Evolutionary conservation across 2,113 vertebrate species (phyloP).

Genomic region (Tretioscincus oriximinensis): DNA sequence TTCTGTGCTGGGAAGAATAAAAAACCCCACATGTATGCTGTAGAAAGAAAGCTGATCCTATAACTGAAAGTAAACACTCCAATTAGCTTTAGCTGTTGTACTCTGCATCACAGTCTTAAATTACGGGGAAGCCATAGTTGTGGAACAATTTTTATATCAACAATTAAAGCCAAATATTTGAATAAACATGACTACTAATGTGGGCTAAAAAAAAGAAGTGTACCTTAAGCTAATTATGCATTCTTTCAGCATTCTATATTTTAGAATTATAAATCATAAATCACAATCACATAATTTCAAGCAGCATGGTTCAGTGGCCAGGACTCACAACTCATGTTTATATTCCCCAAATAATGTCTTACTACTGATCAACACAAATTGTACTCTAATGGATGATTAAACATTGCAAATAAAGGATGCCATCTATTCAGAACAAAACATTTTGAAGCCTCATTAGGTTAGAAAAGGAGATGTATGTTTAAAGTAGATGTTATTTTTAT

Average conservation of each 20-base stretch:
- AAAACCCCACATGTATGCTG: constrained; percentile 18
- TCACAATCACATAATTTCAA: not conserved
- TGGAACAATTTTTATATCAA: constrained; percentile 9
- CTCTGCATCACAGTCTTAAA: not conserved
- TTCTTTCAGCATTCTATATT: not conserved
- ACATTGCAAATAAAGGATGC: not conserved
- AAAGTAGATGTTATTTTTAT: too few relatives aligned
- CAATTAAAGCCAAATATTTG: constrained; percentile 7
- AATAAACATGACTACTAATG: not conserved
- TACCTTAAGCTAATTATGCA: not conserved
- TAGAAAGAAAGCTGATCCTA: constrained; percentile 30
- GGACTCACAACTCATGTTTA: too few relatives aligned
- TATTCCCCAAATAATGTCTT: not conserved
- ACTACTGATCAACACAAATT: not conserved
- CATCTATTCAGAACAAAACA: not conserved
- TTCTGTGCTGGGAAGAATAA: constrained; percentile 27
- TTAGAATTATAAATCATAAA: not conserved
- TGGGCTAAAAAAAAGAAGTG: not conserved
- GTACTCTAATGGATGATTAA: not conserved
- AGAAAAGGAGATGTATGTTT: not conserved
- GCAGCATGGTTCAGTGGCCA: too few relatives aligned
- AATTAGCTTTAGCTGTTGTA: constrained; percentile 11
- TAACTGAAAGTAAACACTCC: constrained; percentile 16
- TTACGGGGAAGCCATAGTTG: constrained; percentile 15
- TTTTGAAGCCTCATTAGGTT: not conserved